Percentiles rank a stretch among this genome's conserved stretches.
phyloP scores from a whole-genome alignment of 1,140 invertebrate species.

The Chironomus striatipennis region DNA sequence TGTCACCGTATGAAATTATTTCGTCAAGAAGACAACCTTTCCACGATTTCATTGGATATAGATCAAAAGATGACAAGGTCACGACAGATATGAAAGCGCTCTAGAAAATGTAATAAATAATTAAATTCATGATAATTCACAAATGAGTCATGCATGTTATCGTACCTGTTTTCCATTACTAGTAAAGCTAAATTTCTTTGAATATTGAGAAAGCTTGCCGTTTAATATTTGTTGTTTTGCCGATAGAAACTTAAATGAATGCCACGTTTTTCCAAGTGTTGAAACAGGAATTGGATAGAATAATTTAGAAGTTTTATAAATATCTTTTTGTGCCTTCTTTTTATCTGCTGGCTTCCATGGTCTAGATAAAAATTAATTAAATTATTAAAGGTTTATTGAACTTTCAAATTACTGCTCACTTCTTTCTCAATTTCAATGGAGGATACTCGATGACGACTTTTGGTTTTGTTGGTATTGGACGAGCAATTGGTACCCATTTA shows the following conservation, averaged over 20 bases:
- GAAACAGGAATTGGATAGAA: background rate
- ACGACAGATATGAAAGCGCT: background rate
- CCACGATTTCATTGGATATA: background rate
- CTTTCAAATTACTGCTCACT: background rate
- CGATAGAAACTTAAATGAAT: background rate
- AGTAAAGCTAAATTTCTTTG: background rate
- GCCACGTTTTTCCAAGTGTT: background rate
- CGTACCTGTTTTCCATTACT: constrained; percentile 8
- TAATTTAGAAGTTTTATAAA: background rate
- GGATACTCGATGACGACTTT: background rate
- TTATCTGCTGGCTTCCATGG: background rate
- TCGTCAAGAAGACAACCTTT: background rate
- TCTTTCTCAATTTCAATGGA: background rate
- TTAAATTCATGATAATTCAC: background rate
- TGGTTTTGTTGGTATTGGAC: background rate
- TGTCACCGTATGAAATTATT: background rate
- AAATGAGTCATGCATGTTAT: background rate
- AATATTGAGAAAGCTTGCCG: constrained; percentile 4
- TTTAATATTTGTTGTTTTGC: background rate
- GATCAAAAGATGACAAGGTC: background rate
- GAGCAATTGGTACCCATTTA: background rate
- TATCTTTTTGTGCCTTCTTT: background rate
- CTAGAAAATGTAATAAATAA: background rate
- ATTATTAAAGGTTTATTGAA: background rate
- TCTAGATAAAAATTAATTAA: background rate